Conservation (phyloP, 2,888 invertebrate genomes). For the Falcaria lacertinaria region DNA sequence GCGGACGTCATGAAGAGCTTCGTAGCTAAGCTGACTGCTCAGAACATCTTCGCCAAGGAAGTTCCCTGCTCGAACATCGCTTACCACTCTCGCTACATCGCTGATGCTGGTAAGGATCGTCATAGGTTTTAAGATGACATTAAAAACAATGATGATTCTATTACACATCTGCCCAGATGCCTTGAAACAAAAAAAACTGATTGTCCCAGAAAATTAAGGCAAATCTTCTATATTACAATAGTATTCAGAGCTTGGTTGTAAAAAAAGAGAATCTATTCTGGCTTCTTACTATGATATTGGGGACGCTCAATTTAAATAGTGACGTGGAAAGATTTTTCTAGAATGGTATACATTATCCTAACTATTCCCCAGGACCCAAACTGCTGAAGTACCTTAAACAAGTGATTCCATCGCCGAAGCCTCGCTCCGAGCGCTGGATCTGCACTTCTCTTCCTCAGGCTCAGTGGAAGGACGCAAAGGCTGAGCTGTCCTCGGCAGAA, state of each 20-base stretch:
- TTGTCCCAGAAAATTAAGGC: too few relatives aligned
- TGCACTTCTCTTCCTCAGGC: slow-evolving; percentile 88
- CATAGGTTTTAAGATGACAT: too few relatives aligned
- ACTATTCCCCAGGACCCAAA: slow-evolving; percentile 78
- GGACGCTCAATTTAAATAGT: too few relatives aligned
- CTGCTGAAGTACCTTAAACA: slow-evolving; percentile 82
- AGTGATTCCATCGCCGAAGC: slow-evolving; percentile 83
- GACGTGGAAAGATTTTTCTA: too few relatives aligned
- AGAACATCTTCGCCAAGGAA: slow-evolving; percentile 89
- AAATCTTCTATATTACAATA: too few relatives aligned
- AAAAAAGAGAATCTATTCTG: too few relatives aligned
- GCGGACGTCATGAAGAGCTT: slow-evolving; percentile 83
- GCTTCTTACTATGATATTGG: too few relatives aligned
- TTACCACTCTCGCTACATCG: slow-evolving; percentile 92
- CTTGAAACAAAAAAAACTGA: too few relatives aligned
- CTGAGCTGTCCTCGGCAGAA: slow-evolving; percentile 87
- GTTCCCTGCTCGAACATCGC: slow-evolving; percentile 93
- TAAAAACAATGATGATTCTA: too few relatives aligned
- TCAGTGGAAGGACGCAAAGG: slow-evolving; percentile 84
- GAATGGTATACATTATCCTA: too few relatives aligned
- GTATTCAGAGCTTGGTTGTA: too few relatives aligned
- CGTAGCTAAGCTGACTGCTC: slow-evolving; percentile 82
- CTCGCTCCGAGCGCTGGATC: slow-evolving; percentile 88
- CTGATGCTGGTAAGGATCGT: slow-evolving; percentile 75
- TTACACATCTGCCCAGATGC: too few relatives aligned